A percentile compares a stretch with the other conserved stretches of the same genome.
Conservation (phyloP, 2,113 vertebrate species). For the Plecturocebus donacophilus region DNA sequence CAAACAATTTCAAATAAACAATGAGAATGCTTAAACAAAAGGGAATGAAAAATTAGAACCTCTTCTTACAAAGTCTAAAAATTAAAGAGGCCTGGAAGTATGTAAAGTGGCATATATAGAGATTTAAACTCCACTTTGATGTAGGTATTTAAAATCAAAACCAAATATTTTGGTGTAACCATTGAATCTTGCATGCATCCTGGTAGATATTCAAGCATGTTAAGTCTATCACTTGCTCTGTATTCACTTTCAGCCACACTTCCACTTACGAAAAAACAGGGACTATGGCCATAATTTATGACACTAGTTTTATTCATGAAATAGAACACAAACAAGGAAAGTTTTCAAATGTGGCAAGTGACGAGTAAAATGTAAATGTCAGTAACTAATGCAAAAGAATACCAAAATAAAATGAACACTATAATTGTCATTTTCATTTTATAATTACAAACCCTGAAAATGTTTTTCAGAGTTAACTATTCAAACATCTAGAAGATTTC, state of each 20-base stretch:
- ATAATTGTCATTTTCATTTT: slow-evolving; percentile 33
- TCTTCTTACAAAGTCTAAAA: slow-evolving; percentile 13
- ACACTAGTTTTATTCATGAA: slow-evolving; percentile 28
- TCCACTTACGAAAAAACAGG: neutral
- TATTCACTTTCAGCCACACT: slow-evolving; percentile 38
- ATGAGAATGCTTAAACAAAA: slow-evolving; percentile 17
- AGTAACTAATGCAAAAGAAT: neutral
- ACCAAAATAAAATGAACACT: neutral
- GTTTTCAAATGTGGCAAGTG: slow-evolving; percentile 44
- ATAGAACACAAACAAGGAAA: slow-evolving; percentile 36
- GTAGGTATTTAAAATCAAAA: slow-evolving; percentile 39
- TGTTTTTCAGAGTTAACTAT: neutral
- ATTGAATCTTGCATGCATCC: neutral
- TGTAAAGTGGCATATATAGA: slow-evolving; percentile 11
- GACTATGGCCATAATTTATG: slow-evolving; percentile 16
- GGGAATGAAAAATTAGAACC: neutral
- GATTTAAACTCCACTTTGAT: neutral
- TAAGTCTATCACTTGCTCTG: slow-evolving; percentile 18
- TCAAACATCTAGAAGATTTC: slow-evolving; percentile 3
- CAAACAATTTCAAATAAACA: slow-evolving; percentile 47
- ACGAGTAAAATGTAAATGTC: slow-evolving; percentile 17
- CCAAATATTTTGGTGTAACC: neutral
- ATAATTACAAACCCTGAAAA: slow-evolving; percentile 27
- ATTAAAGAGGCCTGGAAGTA: slow-evolving; percentile 45
- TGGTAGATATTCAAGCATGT: neutral